A percentile compares a stretch with the other conserved stretches of the same genome.
These are phyloP conservation scores for Heliconius hermathena DNA, from an alignment of 1,140 invertebrate species.

Conservation along the genomic window DNA sequence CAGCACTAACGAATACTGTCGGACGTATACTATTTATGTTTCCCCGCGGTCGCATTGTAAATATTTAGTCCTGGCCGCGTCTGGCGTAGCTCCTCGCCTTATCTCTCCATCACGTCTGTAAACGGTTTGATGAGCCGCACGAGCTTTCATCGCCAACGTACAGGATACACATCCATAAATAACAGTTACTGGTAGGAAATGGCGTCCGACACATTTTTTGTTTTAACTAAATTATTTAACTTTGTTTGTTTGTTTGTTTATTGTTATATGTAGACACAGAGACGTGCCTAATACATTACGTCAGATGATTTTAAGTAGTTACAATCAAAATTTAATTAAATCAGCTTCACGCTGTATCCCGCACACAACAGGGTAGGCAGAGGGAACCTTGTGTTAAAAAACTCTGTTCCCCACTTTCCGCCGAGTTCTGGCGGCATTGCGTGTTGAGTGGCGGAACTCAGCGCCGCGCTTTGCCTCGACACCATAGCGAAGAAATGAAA, in stretches of 20 bases:
- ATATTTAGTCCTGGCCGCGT: slow-evolving; percentile 75
- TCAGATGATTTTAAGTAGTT: slow-evolving; percentile 29
- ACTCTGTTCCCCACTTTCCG: no score
- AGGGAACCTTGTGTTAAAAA: no score
- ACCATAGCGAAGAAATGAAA: no score
- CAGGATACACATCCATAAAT: slow-evolving; percentile 71
- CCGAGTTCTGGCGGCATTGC: no score
- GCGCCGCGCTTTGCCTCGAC: no score
- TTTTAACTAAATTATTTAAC: slow-evolving; percentile 43
- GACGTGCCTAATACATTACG: slow-evolving; percentile 39
- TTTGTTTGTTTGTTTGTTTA: slow-evolving; percentile 58
- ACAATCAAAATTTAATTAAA: not conserved
- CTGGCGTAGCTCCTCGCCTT: slow-evolving; percentile 69
- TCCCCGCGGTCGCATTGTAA: slow-evolving; percentile 73
- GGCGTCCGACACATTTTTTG: slow-evolving; percentile 49
- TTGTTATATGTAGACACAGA: slow-evolving; percentile 17
- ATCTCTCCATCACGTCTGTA: slow-evolving; percentile 66
- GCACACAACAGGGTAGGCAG: no score
- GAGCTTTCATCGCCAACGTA: slow-evolving; percentile 52
- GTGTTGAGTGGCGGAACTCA: no score
- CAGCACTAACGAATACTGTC: slow-evolving; percentile 71
- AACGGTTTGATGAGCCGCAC: slow-evolving; percentile 59
- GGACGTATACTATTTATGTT: slow-evolving; percentile 75
- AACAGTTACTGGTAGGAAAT: slow-evolving; percentile 57
- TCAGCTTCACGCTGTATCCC: no score